Conservation (phyloP, 1,140 invertebrate genomes). For the Drosophila sturtevanti region DNA sequence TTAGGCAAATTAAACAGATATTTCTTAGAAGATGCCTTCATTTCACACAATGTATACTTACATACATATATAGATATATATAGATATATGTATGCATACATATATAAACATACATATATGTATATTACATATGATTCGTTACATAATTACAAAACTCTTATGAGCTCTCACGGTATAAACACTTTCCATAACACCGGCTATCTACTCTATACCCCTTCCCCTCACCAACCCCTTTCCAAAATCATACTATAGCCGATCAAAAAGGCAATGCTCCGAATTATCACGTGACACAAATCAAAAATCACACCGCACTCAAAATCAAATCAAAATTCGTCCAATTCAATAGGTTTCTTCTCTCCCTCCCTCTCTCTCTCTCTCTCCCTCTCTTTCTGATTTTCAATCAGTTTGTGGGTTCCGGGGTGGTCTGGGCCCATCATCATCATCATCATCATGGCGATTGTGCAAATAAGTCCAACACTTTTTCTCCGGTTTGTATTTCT, state of each 20-base stretch:
- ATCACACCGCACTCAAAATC: slow-evolving; percentile 37
- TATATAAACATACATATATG: too few species aligned
- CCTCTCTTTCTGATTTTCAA: slow-evolving; percentile 23
- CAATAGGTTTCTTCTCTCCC: not conserved
- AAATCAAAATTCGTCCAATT: not conserved
- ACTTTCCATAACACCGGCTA: too few species aligned
- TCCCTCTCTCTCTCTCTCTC: too few species aligned
- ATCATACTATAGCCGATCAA: too few species aligned
- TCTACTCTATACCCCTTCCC: too few species aligned
- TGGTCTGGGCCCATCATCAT: slow-evolving; percentile 6
- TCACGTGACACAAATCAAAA: slow-evolving; percentile 61
- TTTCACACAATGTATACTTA: too few species aligned
- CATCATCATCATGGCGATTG: slow-evolving; percentile 29
- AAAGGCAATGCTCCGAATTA: slow-evolving; percentile 24
- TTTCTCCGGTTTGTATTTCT: not conserved
- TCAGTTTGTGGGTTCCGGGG: slow-evolving; percentile 37
- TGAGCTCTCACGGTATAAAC: too few species aligned
- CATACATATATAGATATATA: too few species aligned
- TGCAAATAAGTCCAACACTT: slow-evolving; percentile 41
- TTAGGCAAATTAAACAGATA: slow-evolving; percentile 10
- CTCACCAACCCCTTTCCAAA: too few species aligned
- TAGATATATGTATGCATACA: too few species aligned
- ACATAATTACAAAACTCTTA: not conserved
- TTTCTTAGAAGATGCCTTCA: slow-evolving; percentile 13
- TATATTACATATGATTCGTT: too few species aligned